Evolutionary conservation across 2,797 vertebrate species (phyloP).

Genomic region (Tragelaphus eurycerus): DNA sequence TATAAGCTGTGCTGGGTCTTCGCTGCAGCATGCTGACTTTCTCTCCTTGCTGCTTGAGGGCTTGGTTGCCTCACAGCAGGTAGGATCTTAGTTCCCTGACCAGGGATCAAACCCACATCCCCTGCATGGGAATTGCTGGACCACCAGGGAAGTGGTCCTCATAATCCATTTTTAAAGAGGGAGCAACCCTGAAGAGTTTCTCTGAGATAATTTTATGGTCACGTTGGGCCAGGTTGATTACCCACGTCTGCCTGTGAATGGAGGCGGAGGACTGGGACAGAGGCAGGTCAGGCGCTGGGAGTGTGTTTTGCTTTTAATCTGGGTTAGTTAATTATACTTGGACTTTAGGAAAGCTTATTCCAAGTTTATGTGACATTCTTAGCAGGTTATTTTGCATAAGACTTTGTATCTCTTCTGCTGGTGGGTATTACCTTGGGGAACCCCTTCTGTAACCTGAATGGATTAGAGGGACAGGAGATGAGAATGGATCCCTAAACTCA

Average conservation of each 20-base stretch:
- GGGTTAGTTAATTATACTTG: background rate
- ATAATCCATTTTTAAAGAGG: slow-evolving; percentile 9
- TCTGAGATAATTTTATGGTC: background rate
- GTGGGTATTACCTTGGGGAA: background rate
- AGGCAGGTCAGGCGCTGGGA: background rate
- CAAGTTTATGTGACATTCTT: background rate
- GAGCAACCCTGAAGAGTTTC: background rate
- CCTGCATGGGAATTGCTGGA: background rate
- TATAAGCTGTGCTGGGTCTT: background rate
- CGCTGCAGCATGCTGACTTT: background rate
- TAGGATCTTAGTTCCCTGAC: background rate
- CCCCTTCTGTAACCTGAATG: background rate
- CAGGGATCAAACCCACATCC: background rate
- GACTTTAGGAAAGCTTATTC: slow-evolving; percentile 20
- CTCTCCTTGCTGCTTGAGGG: background rate
- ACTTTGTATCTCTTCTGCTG: background rate
- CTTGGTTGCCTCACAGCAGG: background rate
- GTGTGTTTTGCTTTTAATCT: background rate
- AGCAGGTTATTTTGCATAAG: background rate
- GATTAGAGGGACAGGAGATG: background rate
- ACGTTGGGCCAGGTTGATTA: background rate
- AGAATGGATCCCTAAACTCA: slow-evolving; percentile 11
- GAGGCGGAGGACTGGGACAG: background rate
- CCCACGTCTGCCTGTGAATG: background rate
- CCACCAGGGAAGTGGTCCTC: background rate